A percentile compares a stretch with the other conserved stretches of the same genome.
These are phyloP conservation scores for Drosophila novamexicana DNA, from an alignment of 1,140 invertebrate species.

Conservation along the genomic window DNA sequence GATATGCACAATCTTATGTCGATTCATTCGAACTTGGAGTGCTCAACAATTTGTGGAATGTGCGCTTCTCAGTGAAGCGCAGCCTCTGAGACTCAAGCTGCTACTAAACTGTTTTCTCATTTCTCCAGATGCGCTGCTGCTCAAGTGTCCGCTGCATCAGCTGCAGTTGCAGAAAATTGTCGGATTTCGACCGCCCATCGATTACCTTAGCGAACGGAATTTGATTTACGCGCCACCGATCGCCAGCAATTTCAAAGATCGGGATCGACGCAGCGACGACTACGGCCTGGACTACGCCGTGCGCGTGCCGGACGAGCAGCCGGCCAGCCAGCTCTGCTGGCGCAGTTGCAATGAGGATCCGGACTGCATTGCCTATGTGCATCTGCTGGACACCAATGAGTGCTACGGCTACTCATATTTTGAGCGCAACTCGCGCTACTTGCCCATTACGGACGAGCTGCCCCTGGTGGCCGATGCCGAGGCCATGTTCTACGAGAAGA, in stretches of 20 bases:
- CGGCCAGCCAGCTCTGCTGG: constrained; percentile 85
- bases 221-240: constrained; percentile 62
- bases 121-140: constrained; percentile 60
- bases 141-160: constrained; percentile 80
- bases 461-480: constrained; percentile 83
- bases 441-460: constrained; percentile 71
- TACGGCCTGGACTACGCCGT: constrained; percentile 3
- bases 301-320: constrained; percentile 80
- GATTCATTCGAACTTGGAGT: neutral
- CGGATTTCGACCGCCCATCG: constrained; percentile 75
- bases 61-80: constrained; percentile 59
- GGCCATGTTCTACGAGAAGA: constrained; percentile 85
- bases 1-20: constrained; percentile 43
- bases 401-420: constrained; percentile 84
- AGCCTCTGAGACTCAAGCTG: constrained; percentile 13
- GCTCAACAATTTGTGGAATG: constrained; percentile 57
- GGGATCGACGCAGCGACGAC: constrained; percentile 53
- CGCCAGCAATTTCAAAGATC: constrained; percentile 60
- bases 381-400: constrained; percentile 82
- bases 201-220: constrained; percentile 66
- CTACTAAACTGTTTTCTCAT: constrained; percentile 9
- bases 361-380: constrained; percentile 84
- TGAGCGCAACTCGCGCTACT: constrained; percentile 60
- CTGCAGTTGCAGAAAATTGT: constrained; percentile 83
- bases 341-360: constrained; percentile 83